Evolutionary conservation across 2,888 invertebrate genomes (phyloP), one percentile per base, ranked within the genome.

Genomic region (Parochlus steinenii): DNA sequence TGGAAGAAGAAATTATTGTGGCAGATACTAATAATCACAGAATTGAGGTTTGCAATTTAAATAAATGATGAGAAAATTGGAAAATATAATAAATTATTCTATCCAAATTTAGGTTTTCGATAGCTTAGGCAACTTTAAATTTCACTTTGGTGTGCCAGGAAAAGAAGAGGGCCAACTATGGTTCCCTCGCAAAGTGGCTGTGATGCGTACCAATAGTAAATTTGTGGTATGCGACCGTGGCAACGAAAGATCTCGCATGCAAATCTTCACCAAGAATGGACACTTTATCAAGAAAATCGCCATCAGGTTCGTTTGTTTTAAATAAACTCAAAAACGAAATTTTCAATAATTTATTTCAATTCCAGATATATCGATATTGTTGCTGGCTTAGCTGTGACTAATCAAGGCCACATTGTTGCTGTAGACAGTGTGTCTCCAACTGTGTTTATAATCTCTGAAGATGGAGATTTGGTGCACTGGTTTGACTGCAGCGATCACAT

Each of bases 201-300:
- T 87, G 3, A 85, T 87, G 66, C 71, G 81, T 37, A 75, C 74
- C 38, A 80, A 77, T 34, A 85, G 85, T 24, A 86, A 86, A 55
- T 85, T 85, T 56, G 92, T 95, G n/a, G 89, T 95, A 3, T 95
- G 95, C 56, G 95, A 95, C 61, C 79, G 95, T 43, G 93, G 93
- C 31, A 92, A 89, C 50, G 93, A 95, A 55, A 73, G 93, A 37
- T 90, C 90, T 2, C 76, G 93, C 39, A 92, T 95, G 90, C 95
- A 95, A 61, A 87, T 95, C 46, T 95, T 95, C 54, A 90, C 87
- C 26, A 87, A 86, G 52, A 89, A 80, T 53, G 93, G 93, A 18
- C 87, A 90, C 52, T 95, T 93, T 58, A 68, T 93, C 49, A 87
- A 87, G 61, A 93, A 93, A 61, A 93, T 93, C 43, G 87, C 89